These are phyloP conservation scores for Cantharis flavilabris DNA, from an alignment of 2,888 invertebrate species.

Conservation along the genomic window DNA sequence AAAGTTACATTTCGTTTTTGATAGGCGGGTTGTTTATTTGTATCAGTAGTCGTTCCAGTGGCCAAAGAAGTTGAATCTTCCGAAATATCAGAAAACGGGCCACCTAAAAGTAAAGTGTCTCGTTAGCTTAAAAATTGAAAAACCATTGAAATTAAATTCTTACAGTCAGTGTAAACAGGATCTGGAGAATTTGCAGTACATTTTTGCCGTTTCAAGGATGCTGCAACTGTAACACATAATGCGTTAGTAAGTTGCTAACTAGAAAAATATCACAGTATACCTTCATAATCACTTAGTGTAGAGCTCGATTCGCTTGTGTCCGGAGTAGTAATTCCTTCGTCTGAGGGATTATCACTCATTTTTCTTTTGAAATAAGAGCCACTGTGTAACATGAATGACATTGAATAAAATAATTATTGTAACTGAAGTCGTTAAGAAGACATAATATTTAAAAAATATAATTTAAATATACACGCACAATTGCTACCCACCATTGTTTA, in stretches of 20 bases:
- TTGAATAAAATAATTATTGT: neutral
- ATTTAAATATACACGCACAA: neutral
- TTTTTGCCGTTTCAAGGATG: neutral
- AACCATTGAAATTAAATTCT: neutral
- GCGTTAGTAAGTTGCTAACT: neutral
- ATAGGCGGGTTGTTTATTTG: neutral
- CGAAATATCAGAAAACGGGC: neutral
- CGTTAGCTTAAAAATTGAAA: neutral
- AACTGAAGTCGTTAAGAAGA: neutral
- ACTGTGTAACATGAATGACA: neutral
- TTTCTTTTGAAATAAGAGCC: neutral
- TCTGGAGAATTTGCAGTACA: neutral
- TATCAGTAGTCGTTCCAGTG: neutral
- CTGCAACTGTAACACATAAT: neutral
- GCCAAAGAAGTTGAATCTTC: neutral
- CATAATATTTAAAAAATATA: neutral
- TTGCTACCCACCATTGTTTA: conserved; percentile 2
- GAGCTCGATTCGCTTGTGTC: neutral
- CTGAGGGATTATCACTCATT: neutral
- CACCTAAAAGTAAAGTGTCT: neutral
- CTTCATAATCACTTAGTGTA: neutral
- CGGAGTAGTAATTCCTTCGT: neutral
- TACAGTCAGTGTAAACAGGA: neutral
- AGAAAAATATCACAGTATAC: neutral
- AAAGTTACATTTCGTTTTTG: neutral